A percentile compares a stretch with the other conserved stretches of the same genome.
phyloP scores from a whole-genome alignment of 2,113 vertebrate genomes.

The Campylomormyrus numenius region DNA sequence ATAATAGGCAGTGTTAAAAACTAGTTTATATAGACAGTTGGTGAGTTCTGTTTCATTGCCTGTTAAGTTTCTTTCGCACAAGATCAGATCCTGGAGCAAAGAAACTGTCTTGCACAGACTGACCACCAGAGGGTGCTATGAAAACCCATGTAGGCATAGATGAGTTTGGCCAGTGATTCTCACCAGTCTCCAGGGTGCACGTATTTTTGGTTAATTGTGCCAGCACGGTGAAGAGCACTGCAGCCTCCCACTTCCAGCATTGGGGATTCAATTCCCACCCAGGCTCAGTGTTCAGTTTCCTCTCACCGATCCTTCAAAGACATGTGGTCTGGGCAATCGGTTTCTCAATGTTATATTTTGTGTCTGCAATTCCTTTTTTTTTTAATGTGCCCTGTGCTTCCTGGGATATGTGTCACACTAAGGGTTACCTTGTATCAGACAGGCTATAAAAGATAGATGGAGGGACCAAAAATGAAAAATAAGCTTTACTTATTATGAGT shows the following conservation, averaged over 20 bases:
- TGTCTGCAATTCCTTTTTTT: not conserved
- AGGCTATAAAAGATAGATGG: not conserved
- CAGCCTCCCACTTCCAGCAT: not conserved
- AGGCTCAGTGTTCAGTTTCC: not conserved
- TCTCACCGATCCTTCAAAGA: not conserved
- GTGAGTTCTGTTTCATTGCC: not conserved
- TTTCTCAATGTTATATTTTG: not conserved
- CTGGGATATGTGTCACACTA: not conserved
- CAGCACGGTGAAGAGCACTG: not conserved
- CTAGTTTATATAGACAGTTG: not conserved
- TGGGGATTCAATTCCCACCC: not conserved
- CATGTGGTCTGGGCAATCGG: not conserved
- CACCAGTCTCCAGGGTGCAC: not conserved
- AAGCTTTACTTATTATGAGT: not conserved
- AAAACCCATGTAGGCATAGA: not conserved
- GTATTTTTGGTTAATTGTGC: not conserved
- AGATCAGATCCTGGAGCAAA: not conserved
- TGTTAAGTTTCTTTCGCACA: not conserved
- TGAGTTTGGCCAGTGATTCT: not conserved
- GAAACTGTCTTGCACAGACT: not conserved
- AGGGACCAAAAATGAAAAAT: not conserved
- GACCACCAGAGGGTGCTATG: conserved; percentile 10
- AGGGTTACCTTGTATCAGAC: not conserved
- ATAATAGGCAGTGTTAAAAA: not conserved
- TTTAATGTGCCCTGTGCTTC: not conserved